A percentile compares a stretch with the other conserved stretches of the same genome.
These are phyloP conservation scores for Himantopus leucocephalus DNA, from an alignment of 2,113 vertebrate species.

Conservation along the genomic window DNA sequence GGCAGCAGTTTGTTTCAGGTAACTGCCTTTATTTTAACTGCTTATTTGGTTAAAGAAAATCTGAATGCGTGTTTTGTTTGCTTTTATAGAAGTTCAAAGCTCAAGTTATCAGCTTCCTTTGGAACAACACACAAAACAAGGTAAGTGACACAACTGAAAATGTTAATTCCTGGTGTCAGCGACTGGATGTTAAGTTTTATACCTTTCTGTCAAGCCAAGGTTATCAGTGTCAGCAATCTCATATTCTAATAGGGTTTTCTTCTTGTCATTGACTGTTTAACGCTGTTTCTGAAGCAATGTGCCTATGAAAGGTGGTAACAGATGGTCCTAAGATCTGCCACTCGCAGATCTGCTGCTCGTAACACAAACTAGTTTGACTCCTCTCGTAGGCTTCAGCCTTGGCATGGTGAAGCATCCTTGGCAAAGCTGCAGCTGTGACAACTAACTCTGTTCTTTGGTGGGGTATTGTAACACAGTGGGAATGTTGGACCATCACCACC, in stretches of 20 bases:
- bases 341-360: not conserved
- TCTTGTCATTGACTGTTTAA: not conserved
- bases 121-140: slow-evolving; percentile 85
- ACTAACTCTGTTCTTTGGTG: not conserved
- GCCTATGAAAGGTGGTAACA: not conserved
- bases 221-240: not conserved
- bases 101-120: slow-evolving; percentile 86
- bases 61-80: not conserved
- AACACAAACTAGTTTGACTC: not conserved
- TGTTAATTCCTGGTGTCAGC: not conserved
- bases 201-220: not conserved
- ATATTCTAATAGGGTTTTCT: not conserved
- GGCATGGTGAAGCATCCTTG: not conserved
- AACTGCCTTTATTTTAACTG: not conserved
- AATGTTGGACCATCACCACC: not conserved
- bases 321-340: not conserved
- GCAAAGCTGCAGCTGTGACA: not conserved
- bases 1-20: not conserved
- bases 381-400: not conserved
- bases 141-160: slow-evolving; percentile 59
- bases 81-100: slow-evolving; percentile 85
- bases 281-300: not conserved
- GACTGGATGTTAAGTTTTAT: not conserved
- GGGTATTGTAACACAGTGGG: not conserved
- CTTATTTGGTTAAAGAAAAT: not conserved